Base-by-base conservation (phyloP, 2,888 invertebrate species). In the Athalia rosae region DNA sequence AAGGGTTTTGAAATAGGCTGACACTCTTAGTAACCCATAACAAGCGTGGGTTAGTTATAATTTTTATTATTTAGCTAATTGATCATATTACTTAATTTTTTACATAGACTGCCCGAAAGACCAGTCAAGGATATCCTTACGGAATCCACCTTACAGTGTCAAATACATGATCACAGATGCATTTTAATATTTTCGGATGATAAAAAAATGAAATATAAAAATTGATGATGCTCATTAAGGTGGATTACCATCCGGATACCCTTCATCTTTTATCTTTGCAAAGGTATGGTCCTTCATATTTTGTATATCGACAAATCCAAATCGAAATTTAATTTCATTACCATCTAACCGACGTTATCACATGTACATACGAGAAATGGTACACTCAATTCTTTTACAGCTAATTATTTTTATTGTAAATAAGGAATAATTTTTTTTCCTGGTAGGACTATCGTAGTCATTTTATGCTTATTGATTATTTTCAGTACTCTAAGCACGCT, bases 1-100 rank as follows among this genome's bases (percentile, higher is more conserved):
- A 82, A 86, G 81, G 82, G 85, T 84, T 84, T 84, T 85, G 86
- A 85, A 85, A 82, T 84, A 84, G 85, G 82, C 81, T 83, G 81
- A 81, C 77, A 64, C 56, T 47, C 74, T 78, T 77, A 73, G 43
- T 5, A 50, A 56, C 15, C 5, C 15, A 48, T 66, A 66, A 28
- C 41, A 71, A 76, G 43, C 78, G 64, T 78, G 76, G 28, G 74
- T 74, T 74, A 74, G 74, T 61, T 62, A 41, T 74, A 74, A 61
- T 61, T 50, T 8, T 48, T 47, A 74, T 74, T 74, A 62, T 41
- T 74, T 74, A 74, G 62, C 9, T 62, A 61, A 74, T 74, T 74
- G 45, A 58, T 45, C 64, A 64, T 13, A 71, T 71, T 71, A 71
- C 58, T 71, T 58, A 71, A 50, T 58, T 74, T 61, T 48, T 61